phyloP scores from a whole-genome alignment of 2,113 vertebrate genomes.

The Hiodon alosoides region DNA sequence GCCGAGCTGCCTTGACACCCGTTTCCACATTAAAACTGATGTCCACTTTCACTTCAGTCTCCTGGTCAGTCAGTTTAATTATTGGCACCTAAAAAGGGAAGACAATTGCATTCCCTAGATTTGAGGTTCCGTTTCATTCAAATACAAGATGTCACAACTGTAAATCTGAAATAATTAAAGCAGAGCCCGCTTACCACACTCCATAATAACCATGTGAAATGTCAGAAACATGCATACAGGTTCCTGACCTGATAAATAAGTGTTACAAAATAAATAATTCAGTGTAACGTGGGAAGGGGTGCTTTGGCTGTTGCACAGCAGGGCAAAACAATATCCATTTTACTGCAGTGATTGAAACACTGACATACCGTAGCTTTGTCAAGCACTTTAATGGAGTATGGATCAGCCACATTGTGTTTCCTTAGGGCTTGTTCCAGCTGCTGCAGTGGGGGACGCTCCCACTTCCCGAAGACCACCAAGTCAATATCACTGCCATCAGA shows the following conservation, averaged over 20 bases:
- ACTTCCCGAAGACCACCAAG: slow-evolving; percentile 94
- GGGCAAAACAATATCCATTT: not conserved
- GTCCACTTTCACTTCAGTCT: slow-evolving; percentile 80
- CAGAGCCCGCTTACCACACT: no score
- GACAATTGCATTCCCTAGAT: not conserved
- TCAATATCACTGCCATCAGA: slow-evolving; percentile 83
- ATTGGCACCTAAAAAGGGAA: slow-evolving; percentile 64
- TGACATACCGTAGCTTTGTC: slow-evolving; percentile 92
- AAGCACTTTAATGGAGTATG: slow-evolving; percentile 92
- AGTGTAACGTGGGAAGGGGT: no score
- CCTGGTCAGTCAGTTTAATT: slow-evolving; percentile 77
- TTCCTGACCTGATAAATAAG: no score
- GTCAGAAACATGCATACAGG: no score
- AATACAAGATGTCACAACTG: no score
- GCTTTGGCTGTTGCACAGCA: no score
- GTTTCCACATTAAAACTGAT: slow-evolving; percentile 82
- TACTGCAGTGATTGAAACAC: not conserved
- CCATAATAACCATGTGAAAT: no score
- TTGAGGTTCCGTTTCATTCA: not conserved
- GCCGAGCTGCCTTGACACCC: slow-evolving; percentile 72
- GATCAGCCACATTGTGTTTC: slow-evolving; percentile 89
- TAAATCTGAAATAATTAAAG: no score
- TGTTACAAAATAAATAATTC: no score
- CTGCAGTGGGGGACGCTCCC: slow-evolving; percentile 89
- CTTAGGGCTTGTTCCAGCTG: slow-evolving; percentile 87